Evolutionary conservation across 1,140 invertebrate species (phyloP).

Genomic region (Papilio aristodemus): DNA sequence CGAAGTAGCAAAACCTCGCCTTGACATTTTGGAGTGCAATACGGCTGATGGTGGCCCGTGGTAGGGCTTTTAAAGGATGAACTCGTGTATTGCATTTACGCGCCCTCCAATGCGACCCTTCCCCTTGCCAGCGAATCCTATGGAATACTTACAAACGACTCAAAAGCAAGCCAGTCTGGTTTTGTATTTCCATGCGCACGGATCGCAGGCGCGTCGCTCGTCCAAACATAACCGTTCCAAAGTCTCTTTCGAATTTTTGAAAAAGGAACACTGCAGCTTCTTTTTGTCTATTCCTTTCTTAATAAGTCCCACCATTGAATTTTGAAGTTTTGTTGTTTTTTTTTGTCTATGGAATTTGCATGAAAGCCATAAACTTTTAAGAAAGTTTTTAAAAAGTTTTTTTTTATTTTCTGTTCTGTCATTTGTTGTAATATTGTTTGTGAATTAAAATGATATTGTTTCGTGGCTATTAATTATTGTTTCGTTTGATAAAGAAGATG

Average conservation of each 20-base stretch:
- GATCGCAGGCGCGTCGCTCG: constrained; percentile 60
- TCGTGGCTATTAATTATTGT: constrained; percentile 59
- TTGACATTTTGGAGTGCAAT: constrained; percentile 44
- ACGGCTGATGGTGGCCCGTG: constrained; percentile 49
- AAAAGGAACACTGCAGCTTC: constrained; percentile 47
- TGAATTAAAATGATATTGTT: constrained; percentile 44
- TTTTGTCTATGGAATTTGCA: constrained; percentile 34
- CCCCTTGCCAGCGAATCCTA: constrained; percentile 76
- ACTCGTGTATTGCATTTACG: constrained; percentile 72
- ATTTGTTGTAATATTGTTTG: constrained; percentile 37
- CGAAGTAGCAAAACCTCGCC: constrained; percentile 15
- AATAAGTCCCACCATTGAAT: constrained; percentile 48
- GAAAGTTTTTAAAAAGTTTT: constrained; percentile 68
- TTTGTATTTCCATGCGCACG: constrained; percentile 71
- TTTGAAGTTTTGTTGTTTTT: constrained; percentile 50
- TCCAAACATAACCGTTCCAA: constrained; percentile 50
- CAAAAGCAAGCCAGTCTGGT: constrained; percentile 77
- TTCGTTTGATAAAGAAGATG: constrained; percentile 54
- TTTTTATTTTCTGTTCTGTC: constrained; percentile 49
- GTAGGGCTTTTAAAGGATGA: constrained; percentile 71
- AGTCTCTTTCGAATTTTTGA: constrained; percentile 65
- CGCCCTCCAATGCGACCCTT: constrained; percentile 76
- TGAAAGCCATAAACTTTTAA: constrained; percentile 46
- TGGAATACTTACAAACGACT: constrained; percentile 78
- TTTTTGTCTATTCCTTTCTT: constrained; percentile 40